Evolutionary conservation across 2,888 invertebrate species (phyloP).

Genomic region (Ptychoptera contaminata): DNA sequence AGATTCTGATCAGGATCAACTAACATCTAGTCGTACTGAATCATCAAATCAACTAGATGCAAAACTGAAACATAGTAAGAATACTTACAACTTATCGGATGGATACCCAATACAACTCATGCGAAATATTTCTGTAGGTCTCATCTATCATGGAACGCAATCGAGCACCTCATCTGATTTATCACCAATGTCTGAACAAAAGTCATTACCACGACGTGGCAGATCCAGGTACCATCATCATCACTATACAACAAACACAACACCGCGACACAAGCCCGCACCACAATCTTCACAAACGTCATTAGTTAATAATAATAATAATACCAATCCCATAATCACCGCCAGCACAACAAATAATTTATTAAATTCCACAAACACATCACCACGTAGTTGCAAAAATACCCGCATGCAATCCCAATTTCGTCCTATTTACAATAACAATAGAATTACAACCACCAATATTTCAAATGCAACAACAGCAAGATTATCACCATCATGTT

Average conservation of each 20-base stretch:
- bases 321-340: not conserved
- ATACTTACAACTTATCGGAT: slow-evolving; percentile 3
- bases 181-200: slow-evolving; percentile 63
- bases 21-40: slow-evolving; percentile 57
- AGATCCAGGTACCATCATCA: slow-evolving; percentile 47
- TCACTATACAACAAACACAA: slow-evolving; percentile 35
- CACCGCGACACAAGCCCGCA: slow-evolving; percentile 31
- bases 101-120: not conserved
- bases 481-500: slow-evolving; percentile 21
- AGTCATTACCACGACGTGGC: slow-evolving; percentile 54
- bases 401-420: slow-evolving; percentile 31
- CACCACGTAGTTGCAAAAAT: slow-evolving; percentile 27
- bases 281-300: slow-evolving; percentile 20
- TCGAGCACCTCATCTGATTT: slow-evolving; percentile 64
- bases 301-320: not conserved
- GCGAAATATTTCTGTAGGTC: slow-evolving; percentile 32
- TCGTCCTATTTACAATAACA: slow-evolving; percentile 31
- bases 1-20: slow-evolving; percentile 56
- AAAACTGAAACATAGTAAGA: slow-evolving; percentile 55
- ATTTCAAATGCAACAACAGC: slow-evolving; percentile 27
- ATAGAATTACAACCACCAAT: slow-evolving; percentile 13
- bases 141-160: slow-evolving; percentile 57
- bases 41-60: slow-evolving; percentile 58
- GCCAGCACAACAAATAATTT: slow-evolving; percentile 17
- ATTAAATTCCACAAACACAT: slow-evolving; percentile 22